These are phyloP conservation scores for Drosophila repletoides DNA, from an alignment of 1,140 invertebrate genomes.

Conservation along the genomic window DNA sequence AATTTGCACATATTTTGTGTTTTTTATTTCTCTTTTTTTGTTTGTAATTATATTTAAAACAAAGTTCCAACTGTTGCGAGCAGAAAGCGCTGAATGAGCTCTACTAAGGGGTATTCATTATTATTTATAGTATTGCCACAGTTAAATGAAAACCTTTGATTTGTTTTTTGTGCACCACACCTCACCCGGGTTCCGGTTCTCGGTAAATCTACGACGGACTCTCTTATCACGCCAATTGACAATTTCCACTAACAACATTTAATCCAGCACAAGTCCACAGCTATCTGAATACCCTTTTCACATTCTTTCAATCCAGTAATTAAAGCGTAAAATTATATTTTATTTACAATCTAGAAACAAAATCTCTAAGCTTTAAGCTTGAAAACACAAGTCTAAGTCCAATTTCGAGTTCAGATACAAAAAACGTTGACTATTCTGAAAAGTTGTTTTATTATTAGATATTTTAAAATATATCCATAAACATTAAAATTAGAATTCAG, in stretches of 20 bases:
- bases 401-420: too few relatives aligned
- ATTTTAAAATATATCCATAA: too few relatives aligned
- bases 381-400: too few relatives aligned
- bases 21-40: background rate
- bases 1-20: constrained; percentile 49
- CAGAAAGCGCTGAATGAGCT: constrained; percentile 48
- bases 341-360: too few relatives aligned
- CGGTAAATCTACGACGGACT: background rate
- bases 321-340: too few relatives aligned
- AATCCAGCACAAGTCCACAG: constrained; percentile 39
- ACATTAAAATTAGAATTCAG: too few relatives aligned
- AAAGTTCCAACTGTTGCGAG: constrained; percentile 35
- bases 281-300: constrained; percentile 1
- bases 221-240: constrained; percentile 61
- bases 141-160: constrained; percentile 43
- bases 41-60: too few relatives aligned
- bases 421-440: too few relatives aligned
- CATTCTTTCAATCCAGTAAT: too few relatives aligned
- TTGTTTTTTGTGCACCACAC: constrained; percentile 28
- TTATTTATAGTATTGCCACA: constrained; percentile 54
- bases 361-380: too few relatives aligned
- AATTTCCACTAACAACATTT: constrained; percentile 67
- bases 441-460: too few relatives aligned
- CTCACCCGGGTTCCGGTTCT: constrained; percentile 18
- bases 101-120: constrained; percentile 25